These are phyloP conservation scores for Drosophila lacicola DNA, from an alignment of 2,888 invertebrate species.

Conservation along the genomic window DNA sequence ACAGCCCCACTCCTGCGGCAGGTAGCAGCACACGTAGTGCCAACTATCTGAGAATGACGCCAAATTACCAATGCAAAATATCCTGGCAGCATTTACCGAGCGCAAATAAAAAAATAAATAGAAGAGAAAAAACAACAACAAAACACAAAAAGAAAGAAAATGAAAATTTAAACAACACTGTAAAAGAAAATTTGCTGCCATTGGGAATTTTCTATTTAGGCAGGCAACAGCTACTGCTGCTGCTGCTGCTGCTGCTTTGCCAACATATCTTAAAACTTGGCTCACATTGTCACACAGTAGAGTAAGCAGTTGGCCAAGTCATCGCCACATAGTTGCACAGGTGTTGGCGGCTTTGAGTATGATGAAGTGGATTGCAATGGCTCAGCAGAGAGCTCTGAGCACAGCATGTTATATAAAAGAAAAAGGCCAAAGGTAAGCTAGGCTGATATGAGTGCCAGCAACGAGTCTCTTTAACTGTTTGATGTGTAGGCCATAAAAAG, in stretches of 20 bases:
- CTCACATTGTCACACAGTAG: constrained; percentile 64
- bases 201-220: constrained; percentile 40
- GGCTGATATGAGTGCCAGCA: constrained; percentile 15
- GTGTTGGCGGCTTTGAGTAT: constrained; percentile 61
- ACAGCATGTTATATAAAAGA: constrained; percentile 28
- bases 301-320: constrained; percentile 47
- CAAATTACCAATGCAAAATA: constrained; percentile 79
- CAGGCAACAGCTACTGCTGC: constrained; percentile 53
- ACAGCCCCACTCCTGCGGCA: background rate
- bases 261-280: constrained; percentile 49
- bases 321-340: constrained; percentile 35
- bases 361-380: constrained; percentile 70
- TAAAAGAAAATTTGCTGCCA: constrained; percentile 56
- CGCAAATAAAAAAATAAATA: constrained; percentile 50
- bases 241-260: constrained; percentile 38
- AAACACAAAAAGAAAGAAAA: constrained; percentile 49
- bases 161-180: constrained; percentile 66
- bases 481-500: constrained; percentile 17
- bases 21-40: constrained; percentile 58
- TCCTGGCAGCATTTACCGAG: constrained; percentile 72
- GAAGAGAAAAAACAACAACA: constrained; percentile 2
- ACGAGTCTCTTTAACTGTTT: constrained; percentile 14
- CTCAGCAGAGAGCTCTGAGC: constrained; percentile 25
- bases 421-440: constrained; percentile 29
- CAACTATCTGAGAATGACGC: constrained; percentile 78